Base-by-base conservation (phyloP, 1,140 invertebrate genomes). In the Zelostemma sp. region DNA sequence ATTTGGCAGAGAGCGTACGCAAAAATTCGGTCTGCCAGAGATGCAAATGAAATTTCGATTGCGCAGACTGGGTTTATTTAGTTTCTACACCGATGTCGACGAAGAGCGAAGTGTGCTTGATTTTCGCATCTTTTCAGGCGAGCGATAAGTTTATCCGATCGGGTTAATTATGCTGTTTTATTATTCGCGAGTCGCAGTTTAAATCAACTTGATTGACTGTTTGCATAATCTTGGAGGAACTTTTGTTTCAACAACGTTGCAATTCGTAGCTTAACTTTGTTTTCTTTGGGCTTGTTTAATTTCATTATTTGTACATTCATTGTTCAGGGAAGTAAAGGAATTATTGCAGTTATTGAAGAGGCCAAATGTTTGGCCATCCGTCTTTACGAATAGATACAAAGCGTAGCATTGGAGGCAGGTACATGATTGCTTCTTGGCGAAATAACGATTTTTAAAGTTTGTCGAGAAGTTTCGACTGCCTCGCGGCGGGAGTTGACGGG, bases 371-470 rank as follows among this genome's bases (percentile, higher is more conserved):
- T 12, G 25, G 3, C 8, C 16, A 51, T 9, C 17, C 54, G 33
- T 68, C 51, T 60, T 68, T 51, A 60, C 53, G 47, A 68, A 68
- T 3, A 21, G 43, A n/a, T 66, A 58, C 65, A 65, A 55, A 31
- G 50, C 65, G 21, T 48, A 59, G 43, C 62, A 68, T 68, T 46
- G 57, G 58, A 63, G 49, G 61, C 62, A 59, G 65, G 57, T 72
- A 40, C 58, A 53, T 68, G 65, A 72, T 72, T 68, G 65, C 65
- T 68, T 71, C 65, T 70, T 65, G 68, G 76, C 72, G 65, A 75
- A 75, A 75, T 82, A 82, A 81, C 80, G 80, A 82, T 82, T 82
- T 81, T 81, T 80, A 82, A 81, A 82, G 73, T 81, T 82, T 82
- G 72, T 70, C 69, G 72, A 76, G 74, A 80, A 82, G 79, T 81